Evolutionary conservation across 2,113 vertebrate genomes (phyloP).

Genomic region (Centropus unirufus): DNA sequence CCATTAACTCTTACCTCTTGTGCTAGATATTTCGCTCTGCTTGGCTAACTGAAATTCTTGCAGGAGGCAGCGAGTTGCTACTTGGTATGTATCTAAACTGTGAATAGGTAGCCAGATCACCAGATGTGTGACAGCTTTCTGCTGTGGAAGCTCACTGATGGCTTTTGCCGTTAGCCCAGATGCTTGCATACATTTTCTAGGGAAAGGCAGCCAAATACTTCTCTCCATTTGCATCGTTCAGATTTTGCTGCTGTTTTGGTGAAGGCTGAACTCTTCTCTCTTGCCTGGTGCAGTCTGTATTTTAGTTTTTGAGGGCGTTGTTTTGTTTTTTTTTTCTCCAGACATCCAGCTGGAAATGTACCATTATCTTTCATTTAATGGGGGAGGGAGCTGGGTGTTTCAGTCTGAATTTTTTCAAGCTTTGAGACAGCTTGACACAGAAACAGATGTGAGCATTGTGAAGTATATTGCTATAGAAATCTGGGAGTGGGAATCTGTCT

Average conservation of each 20-base stretch:
- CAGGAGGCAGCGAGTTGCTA: not conserved
- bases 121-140: constrained; percentile 7
- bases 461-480: not conserved
- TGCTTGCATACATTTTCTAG: not conserved
- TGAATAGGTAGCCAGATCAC: not conserved
- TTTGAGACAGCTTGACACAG: not conserved
- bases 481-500: not conserved
- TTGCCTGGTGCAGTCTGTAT: not conserved
- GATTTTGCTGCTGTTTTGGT: constrained; percentile 8
- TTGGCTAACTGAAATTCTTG: not conserved
- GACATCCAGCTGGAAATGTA: not conserved
- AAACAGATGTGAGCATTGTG: not conserved
- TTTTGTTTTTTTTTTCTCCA: not conserved
- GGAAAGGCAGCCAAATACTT: not conserved
- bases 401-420: not conserved
- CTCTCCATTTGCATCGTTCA: not conserved
- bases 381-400: not conserved
- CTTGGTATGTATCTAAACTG: not conserved
- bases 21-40: not conserved
- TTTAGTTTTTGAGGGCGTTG: not conserved
- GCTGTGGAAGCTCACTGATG: not conserved
- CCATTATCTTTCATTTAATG: not conserved
- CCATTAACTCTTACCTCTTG: not conserved
- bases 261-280: not conserved
- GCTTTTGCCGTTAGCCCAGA: not conserved